Percentiles rank a stretch among this genome's conserved stretches.
Conservation (phyloP, 92 coral and sea anemone genomes). For the Porites evermanni region DNA sequence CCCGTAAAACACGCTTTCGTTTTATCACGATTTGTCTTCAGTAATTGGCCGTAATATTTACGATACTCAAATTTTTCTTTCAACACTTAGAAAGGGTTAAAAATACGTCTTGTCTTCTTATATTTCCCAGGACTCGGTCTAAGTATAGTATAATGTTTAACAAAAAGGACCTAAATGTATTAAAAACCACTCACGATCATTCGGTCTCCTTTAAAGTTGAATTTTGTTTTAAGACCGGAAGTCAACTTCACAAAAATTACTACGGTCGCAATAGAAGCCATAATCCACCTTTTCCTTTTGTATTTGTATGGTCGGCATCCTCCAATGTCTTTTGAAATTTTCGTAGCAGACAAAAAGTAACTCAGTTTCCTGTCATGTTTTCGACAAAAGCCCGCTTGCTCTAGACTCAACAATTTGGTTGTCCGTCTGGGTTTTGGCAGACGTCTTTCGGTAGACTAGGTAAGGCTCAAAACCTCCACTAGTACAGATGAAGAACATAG, state of each 20-base stretch:
- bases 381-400: neutral
- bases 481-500: no score
- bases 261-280: neutral
- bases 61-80: no score
- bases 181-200: neutral
- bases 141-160: no score
- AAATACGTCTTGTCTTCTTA: no score
- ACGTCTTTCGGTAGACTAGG: neutral
- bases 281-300: neutral
- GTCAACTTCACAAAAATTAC: slow-evolving; percentile 9
- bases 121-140: no score
- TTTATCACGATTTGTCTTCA: no score
- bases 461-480: no score
- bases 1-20: no score
- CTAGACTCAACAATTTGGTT: no score
- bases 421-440: neutral
- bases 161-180: no score
- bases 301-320: neutral
- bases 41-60: no score
- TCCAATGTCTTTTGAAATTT: neutral
- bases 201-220: neutral
- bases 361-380: neutral
- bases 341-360: neutral
- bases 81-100: no score
- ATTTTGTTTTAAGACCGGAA: slow-evolving; percentile 6